A percentile compares a stretch with the other conserved stretches of the same genome.
Evolutionary conservation across 1,140 invertebrate genomes (phyloP).

Genomic region (Scaptomyza montana): DNA sequence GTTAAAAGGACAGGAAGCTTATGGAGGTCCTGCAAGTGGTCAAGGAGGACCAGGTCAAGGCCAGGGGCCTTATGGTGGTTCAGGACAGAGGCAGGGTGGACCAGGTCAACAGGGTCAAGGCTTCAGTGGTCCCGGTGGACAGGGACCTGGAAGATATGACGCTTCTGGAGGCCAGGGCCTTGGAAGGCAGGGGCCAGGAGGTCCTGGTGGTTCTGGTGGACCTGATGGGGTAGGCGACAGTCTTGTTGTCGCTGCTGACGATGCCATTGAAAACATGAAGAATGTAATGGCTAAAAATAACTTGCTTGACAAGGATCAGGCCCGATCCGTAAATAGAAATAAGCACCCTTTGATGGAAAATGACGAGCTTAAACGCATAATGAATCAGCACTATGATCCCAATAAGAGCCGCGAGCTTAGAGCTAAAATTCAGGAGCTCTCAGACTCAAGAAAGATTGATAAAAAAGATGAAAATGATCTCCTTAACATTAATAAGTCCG

Average conservation of each 20-base stretch:
- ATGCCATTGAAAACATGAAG: constrained; percentile 54
- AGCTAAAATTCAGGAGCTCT: constrained; percentile 64
- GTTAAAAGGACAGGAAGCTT: neutral
- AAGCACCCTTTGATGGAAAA: constrained; percentile 45
- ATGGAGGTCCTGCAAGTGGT: neutral
- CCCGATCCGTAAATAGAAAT: constrained; percentile 45
- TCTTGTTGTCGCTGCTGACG: constrained; percentile 58
- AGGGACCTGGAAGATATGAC: neutral
- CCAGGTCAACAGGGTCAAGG: neutral
- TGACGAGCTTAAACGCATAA: constrained; percentile 66
- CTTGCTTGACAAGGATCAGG: constrained; percentile 51
- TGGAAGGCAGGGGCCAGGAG: constrained; percentile 2
- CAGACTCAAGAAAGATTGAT: constrained; percentile 55
- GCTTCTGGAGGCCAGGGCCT: neutral
- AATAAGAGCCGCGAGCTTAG: constrained; percentile 45
- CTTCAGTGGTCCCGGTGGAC: neutral
- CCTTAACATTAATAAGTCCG: constrained; percentile 39
- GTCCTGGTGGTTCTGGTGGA: constrained; percentile 5
- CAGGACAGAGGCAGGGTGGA: neutral
- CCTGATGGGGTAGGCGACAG: constrained; percentile 57
- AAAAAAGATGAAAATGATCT: constrained; percentile 62
- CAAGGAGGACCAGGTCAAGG: neutral
- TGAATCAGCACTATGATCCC: constrained; percentile 65
- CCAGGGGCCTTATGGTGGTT: neutral
- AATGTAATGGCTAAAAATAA: constrained; percentile 58